Evolutionary conservation across 2,888 invertebrate genomes (phyloP).

Genomic region (Mythimna impura): DNA sequence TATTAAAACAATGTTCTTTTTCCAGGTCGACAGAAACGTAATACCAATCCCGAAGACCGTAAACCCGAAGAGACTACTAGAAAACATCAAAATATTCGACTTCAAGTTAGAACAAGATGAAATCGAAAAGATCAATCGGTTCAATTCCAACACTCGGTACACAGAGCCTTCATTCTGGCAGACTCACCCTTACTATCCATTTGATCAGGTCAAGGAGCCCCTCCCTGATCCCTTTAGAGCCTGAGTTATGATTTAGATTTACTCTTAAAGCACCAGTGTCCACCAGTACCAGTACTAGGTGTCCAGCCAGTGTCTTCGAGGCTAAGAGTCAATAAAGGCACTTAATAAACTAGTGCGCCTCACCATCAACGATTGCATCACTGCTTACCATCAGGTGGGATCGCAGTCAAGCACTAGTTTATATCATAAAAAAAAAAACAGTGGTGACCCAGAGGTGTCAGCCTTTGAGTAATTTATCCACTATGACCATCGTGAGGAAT

Average conservation of each 20-base stretch:
- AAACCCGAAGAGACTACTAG: conserved; percentile 72
- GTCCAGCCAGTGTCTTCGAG: too few species aligned
- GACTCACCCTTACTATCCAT: conserved; percentile 81
- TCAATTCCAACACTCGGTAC: conserved; percentile 71
- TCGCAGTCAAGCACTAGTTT: too few species aligned
- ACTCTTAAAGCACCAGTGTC: neutral
- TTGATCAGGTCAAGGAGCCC: conserved; percentile 78
- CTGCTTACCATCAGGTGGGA: too few species aligned
- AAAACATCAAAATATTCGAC: conserved; percentile 84
- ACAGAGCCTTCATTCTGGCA: conserved; percentile 86
- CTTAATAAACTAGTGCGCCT: too few species aligned
- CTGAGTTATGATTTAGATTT: neutral
- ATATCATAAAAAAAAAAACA: too few species aligned
- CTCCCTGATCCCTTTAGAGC: conserved; percentile 74
- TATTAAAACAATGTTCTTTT: conserved; percentile 19
- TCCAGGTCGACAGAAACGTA: conserved; percentile 82
- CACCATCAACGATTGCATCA: too few species aligned
- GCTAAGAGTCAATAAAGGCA: too few species aligned
- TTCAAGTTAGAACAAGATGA: conserved; percentile 78
- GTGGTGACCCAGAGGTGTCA: too few species aligned
- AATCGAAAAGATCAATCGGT: conserved; percentile 72
- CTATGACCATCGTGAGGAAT: too few species aligned
- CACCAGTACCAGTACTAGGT: too few species aligned
- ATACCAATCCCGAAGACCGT: conserved; percentile 82
- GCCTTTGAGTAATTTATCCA: too few species aligned